Conservation (phyloP, 1,140 invertebrate species). For the Aphidius gifuensis region DNA sequence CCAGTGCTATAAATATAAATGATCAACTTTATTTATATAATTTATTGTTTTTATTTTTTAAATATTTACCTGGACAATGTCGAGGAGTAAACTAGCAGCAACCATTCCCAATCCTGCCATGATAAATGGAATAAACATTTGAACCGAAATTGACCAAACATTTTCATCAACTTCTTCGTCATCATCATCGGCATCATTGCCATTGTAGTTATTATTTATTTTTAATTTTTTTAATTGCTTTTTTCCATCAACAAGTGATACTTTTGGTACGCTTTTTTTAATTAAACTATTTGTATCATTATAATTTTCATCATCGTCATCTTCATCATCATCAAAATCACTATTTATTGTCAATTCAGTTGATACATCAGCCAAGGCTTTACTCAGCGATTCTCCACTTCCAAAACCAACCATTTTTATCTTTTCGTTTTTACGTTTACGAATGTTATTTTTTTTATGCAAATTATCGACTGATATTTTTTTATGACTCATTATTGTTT, state of each 20-base stretch:
- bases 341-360: constrained; percentile 41
- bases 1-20: constrained; percentile 68
- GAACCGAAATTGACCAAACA: constrained; percentile 67
- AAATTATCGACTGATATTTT: constrained; percentile 28
- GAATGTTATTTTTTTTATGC: constrained; percentile 29
- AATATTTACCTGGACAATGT: constrained; percentile 70
- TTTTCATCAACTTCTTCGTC: constrained; percentile 44
- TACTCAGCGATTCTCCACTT: constrained; percentile 41
- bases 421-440: constrained; percentile 37
- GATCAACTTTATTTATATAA: constrained; percentile 9
- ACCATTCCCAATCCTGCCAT: constrained; percentile 92
- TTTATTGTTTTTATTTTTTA: constrained; percentile 2
- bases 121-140: constrained; percentile 87
- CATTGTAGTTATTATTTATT: constrained; percentile 9
- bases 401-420: constrained; percentile 49
- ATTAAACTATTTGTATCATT: constrained; percentile 39
- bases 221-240: constrained; percentile 15
- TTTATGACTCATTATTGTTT: constrained; percentile 44
- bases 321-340: constrained; percentile 43
- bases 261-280: constrained; percentile 24
- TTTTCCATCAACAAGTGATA: constrained; percentile 17
- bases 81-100: constrained; percentile 79
- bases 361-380: constrained; percentile 38
- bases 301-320: constrained; percentile 34
- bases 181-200: constrained; percentile 23